Percentiles rank a stretch among this genome's conserved stretches.
Conservation (phyloP, 2,113 vertebrate genomes). For the Vidua macroura region DNA sequence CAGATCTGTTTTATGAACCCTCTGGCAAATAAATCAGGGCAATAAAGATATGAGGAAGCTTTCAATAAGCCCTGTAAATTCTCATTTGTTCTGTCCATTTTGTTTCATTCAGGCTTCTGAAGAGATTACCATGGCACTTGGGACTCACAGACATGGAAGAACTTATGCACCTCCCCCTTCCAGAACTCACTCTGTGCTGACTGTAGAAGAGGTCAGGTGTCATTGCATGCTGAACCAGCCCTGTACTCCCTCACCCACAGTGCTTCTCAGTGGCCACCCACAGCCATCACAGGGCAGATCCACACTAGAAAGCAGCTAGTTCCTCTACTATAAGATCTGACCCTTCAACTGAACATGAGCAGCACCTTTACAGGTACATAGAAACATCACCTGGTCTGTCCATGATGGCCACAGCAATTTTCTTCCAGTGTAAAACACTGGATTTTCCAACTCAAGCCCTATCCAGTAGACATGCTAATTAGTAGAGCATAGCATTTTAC, state of each 20-base stretch:
- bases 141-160: not conserved
- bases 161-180: rapidly evolving
- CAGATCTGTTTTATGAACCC: not conserved
- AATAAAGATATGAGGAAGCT: not conserved
- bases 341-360: not conserved
- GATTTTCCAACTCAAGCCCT: not conserved
- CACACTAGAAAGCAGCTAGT: not conserved
- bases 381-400: not conserved
- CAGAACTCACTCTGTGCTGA: not conserved
- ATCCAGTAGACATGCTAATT: not conserved
- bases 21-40: not conserved
- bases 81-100: not conserved
- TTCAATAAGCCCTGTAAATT: not conserved
- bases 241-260: not conserved
- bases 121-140: not conserved
- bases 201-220: not conserved
- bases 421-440: not conserved
- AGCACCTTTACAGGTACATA: not conserved
- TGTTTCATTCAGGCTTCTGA: not conserved
- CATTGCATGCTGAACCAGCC: not conserved
- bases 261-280: not conserved
- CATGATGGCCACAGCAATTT: not conserved
- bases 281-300: not conserved
- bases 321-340: not conserved
- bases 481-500: rapidly evolving